These are phyloP conservation scores for Chaetoderma sp. DNA, from an alignment of 2,888 invertebrate genomes.

Conservation along the genomic window DNA sequence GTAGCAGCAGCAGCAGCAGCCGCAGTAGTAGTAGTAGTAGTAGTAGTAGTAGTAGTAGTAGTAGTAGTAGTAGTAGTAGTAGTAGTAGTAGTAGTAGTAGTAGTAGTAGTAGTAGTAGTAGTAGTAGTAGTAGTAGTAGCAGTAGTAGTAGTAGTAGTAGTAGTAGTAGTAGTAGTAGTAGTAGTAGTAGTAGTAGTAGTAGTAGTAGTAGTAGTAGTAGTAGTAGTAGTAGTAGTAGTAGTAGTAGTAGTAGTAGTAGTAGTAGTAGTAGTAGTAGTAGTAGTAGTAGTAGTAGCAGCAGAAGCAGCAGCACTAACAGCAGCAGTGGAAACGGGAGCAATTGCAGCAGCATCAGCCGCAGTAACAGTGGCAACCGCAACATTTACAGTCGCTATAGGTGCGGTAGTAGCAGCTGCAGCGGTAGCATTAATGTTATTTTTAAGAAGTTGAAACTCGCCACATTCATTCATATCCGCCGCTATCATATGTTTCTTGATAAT, in stretches of 20 bases:
- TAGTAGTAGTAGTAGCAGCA: neutral
- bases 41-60: neutral
- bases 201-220: neutral
- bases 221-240: neutral
- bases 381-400: neutral
- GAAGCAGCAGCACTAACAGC: too few relatives aligned
- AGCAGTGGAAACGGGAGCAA: too few relatives aligned
- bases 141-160: neutral
- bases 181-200: neutral
- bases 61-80: neutral
- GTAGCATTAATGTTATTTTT: neutral
- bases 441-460: too few relatives aligned
- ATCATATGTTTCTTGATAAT: neutral
- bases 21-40: too few relatives aligned
- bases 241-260: neutral
- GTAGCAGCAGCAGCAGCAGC: too few relatives aligned
- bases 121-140: neutral
- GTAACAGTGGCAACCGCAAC: neutral
- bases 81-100: neutral
- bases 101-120: neutral
- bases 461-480: too few relatives aligned
- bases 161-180: neutral
- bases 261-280: neutral
- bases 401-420: neutral
- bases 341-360: too few relatives aligned